Evolutionary conservation across 2,888 invertebrate species (phyloP), one percentile per base, ranked within the genome.

Genomic region (Agonopterix heracliana): DNA sequence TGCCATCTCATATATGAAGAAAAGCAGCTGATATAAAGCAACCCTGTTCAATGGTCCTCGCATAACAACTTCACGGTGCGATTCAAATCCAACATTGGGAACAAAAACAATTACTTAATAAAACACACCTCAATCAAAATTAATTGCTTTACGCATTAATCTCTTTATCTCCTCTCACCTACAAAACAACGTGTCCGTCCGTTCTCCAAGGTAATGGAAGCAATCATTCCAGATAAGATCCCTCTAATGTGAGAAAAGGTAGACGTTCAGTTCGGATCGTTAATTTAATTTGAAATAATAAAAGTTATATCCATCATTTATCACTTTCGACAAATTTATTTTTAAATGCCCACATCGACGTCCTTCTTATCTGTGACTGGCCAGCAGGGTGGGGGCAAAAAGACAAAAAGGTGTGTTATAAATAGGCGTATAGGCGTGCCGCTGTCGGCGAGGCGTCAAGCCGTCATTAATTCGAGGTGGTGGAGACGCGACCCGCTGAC

Each of bases 311-410:
- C 78, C 83, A 77, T 82, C 87, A 83, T 87, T 87, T 87, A 86
- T 87, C 86, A 84, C 85, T 82, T 85, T 84, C 83, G 84, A 89
- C 89, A 89, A 89, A 89, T 89, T 89, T 81, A 84, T 81, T 85
- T 88, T 85, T 87, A 87, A 89, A 86, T 81, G 84, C 78, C 79
- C 77, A 79, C 77, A 78, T 75, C 74, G 78, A 75, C 66, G 78
- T 77, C 75, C 77, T 71, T 74, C 74, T 85, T 83, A 82, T 82
- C 82, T 81, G 68, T 74, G 78, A 78, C 76, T 75, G 76, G 76
- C 61, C 72, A 65, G 71, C 61, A 61, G 54, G 62, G 65, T 68
- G 66, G 68, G 66, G 71, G 67, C 61, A 76, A 79, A 78, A 75
- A 77, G 72, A 69, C 66, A 68, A 79, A 68, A 74, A 74, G 63